Evolutionary conservation across 2,888 invertebrate genomes (phyloP), one percentile per base, ranked within the genome.

Genomic region (Ennomos quercinarius): DNA sequence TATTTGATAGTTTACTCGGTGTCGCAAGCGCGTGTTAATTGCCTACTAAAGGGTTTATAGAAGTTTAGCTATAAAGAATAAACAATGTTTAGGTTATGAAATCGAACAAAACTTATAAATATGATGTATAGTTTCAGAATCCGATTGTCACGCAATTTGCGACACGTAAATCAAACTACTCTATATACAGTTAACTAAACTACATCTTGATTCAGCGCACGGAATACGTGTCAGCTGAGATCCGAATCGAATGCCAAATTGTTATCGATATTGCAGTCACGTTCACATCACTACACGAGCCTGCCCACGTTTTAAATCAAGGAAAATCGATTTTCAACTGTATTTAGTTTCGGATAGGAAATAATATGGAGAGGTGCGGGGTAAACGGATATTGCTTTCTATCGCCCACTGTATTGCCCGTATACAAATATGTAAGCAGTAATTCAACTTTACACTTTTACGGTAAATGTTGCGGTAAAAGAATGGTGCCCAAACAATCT

Each of bases 191-290:
- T 73, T 67, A 72, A 67, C 43, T 62, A 57, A 67, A 67, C 55
- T 59, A 57, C 42, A 53, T 73, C 55, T 63, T 62, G 57, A 86
- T 81, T 84, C 84, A 11, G 53, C 43, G 67, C 84, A 81, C 83
- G 83, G 68, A 78, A 80, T 80, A 68, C 76, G 72, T 82, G 85
- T 78, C 82, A 76, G 71, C 55, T 44, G 51, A 74, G 67, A 74
- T 72, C 66, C 69, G 76, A 73, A 72, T 58, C 66, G 70, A 76
- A 74, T 72, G 61, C 72, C 67, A 68, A 78, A 76, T 76, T 64
- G 66, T 64, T 72, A 80, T 84, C 85, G 83, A 86, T 77, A 84
- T 81, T 77, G 61, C 38, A 52, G 64, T 74, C 86, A 84, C 83
- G 84, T 83, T 70, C 72, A 36, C 81, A 77, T 74, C 82, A 81